Evolutionary conservation across 2,888 invertebrate species (phyloP), one percentile per base, ranked within the genome.

Genomic region (Atherix ibis): DNA sequence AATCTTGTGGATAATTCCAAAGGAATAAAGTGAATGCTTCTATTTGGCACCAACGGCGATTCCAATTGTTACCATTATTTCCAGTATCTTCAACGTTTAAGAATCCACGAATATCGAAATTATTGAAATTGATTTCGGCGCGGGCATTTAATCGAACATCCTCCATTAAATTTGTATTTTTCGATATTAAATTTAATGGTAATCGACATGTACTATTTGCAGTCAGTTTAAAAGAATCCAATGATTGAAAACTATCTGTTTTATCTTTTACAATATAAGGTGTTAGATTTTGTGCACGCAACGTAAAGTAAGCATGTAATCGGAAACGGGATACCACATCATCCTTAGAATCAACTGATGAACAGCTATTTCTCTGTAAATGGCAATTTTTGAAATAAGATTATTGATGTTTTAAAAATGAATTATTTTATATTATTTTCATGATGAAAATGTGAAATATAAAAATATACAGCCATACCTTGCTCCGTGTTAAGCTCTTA

Each of bases 11-110:
- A 46, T 67, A 64, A 33, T 65, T 64, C 65, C 67, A 71, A 25
- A 68, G 59, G 15, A 50, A 48, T 2, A 71, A 42, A 0, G 46
- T 44, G 10, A 62, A 52, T 0, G 62, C 64, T 16, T 60, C 51
- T 5, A 71, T 47, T 4, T 58, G 56, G 44, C 69, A 70, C 69
- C 69, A 71, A 34, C 64, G 56, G 1, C 66, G 58, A 47, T 68
- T 68, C 71, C 71, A 71, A 34, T 52, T 52, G 1, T 50, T 47
- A 3, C 55, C 52, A 4, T 53, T 55, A n/a, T 45, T 43, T n/a
- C n/a, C n/a, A 13, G 60, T 52, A 32, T 58, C 57, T 10, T 67
- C 65, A 10, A 68, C 53, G 27, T 65, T 67, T 2, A 71, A 44
- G 44, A 68, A 70, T 2, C 71, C 70, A 2, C 53, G 46, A 27